Percentiles rank a stretch among this genome's conserved stretches.
These are phyloP conservation scores for Microdon myrmicae DNA, from an alignment of 2,888 invertebrate species.

Conservation along the genomic window DNA sequence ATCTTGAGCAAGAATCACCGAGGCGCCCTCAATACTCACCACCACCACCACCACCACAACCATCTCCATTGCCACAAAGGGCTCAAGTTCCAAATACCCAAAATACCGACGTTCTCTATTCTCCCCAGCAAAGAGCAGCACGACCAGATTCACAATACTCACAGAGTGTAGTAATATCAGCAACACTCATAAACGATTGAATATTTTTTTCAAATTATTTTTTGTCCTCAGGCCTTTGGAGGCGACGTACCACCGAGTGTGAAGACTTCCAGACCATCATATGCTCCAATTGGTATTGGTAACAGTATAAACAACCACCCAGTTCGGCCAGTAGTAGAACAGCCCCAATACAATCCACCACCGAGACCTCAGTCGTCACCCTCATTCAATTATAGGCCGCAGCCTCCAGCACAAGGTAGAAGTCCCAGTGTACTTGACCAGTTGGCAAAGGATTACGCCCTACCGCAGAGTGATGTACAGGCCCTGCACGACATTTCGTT, in stretches of 20 bases:
- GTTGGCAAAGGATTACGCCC: slow-evolving; percentile 81
- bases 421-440: slow-evolving; percentile 77
- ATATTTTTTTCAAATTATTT: background rate
- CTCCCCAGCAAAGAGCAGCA: slow-evolving; percentile 61
- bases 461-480: slow-evolving; percentile 76
- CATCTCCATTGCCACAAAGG: slow-evolving; percentile 60
- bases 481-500: slow-evolving; percentile 86
- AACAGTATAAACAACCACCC: slow-evolving; percentile 61
- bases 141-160: slow-evolving; percentile 65
- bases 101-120: slow-evolving; percentile 64
- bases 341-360: slow-evolving; percentile 57
- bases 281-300: slow-evolving; percentile 62
- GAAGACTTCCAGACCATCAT: slow-evolving; percentile 63
- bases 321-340: slow-evolving; percentile 56
- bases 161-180: slow-evolving; percentile 57
- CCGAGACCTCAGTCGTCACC: slow-evolving; percentile 56
- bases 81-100: slow-evolving; percentile 63
- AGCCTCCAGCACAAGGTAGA: slow-evolving; percentile 58
- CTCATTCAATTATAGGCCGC: slow-evolving; percentile 46
- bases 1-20: slow-evolving; percentile 60
- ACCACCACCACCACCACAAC: slow-evolving; percentile 55
- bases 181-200: background rate
- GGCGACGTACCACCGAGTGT: slow-evolving; percentile 61
- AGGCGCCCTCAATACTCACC: slow-evolving; percentile 58
- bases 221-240: slow-evolving; percentile 56